phyloP scores from a whole-genome alignment of 2,113 vertebrate genomes.

The Odobenus rosmarus region DNA sequence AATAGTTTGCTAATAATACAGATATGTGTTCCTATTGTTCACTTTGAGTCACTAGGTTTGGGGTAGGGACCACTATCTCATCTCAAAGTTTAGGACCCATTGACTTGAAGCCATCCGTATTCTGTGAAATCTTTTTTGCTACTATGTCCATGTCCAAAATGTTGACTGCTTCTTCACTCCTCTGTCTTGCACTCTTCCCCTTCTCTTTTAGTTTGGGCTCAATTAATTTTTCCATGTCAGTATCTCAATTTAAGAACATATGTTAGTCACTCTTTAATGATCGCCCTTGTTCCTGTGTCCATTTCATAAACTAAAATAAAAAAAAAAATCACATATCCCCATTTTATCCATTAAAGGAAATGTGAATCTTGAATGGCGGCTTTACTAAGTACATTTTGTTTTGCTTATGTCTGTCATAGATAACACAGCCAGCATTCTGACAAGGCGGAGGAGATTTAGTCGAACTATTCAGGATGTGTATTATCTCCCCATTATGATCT shows the following conservation, averaged over 20 bases:
- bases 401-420: slow-evolving; percentile 86
- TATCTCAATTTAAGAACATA: neutral
- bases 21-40: neutral
- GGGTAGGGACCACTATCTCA: neutral
- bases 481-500: slow-evolving; percentile 93
- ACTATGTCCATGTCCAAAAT: neutral
- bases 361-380: slow-evolving; percentile 29
- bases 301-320: neutral
- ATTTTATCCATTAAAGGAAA: slow-evolving; percentile 58
- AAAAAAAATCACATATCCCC: neutral
- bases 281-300: neutral
- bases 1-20: neutral
- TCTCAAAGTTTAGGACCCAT: no score
- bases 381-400: slow-evolving; percentile 58
- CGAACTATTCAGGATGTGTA: slow-evolving; percentile 92
- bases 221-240: neutral
- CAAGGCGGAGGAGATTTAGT: slow-evolving; percentile 90
- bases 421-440: slow-evolving; percentile 92
- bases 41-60: neutral
- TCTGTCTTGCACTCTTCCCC: neutral
- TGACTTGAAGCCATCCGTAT: neutral
- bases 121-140: neutral
- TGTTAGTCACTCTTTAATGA: neutral
- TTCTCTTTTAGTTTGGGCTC: neutral
- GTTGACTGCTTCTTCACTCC: neutral